Base-by-base conservation (phyloP, 2,888 invertebrate species). In the Phalangium opilio region DNA sequence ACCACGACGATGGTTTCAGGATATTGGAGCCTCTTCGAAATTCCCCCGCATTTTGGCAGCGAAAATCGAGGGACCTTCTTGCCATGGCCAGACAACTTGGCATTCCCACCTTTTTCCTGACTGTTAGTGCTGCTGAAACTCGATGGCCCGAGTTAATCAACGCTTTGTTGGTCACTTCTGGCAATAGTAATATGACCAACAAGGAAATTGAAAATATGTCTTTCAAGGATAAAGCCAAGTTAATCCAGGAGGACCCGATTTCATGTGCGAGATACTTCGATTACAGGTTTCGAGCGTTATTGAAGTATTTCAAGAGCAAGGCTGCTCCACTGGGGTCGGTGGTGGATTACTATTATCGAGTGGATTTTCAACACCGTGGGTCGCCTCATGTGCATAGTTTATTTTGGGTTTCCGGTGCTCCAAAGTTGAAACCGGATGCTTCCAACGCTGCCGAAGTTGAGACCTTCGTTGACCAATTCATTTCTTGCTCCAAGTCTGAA, bases 221-320 rank as follows among this genome's bases (percentile, higher is more conserved):
- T 27, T 27, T 27, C 27, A 27, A 27, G 8, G 27, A 27, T 8
- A 27, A 27, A 27, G 27, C 27, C 4, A 19, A 8, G 44, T 39
- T 48, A 4, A 52, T 59, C 3, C 50, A 48, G 8, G 41, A 51
- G 10, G 52, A 59, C 43, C 59, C 58, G 12, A 55, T 57, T 2
- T 59, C 54, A 8, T 55, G 54, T 38, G 54, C 57, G 7, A 18
- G 54, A 15, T 56, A 57, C 49, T 58, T 58, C 47, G 54, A 59
- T 38, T 42, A 55, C 34, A 42, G 56, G 41, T 46, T 55, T 19
- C 41, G 53, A 17, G 43, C 39, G 21, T 32, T 27, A 50, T 58
- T 43, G 12, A 48, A 51, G 12, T 17, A 39, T 1, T 21, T 48
- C 1, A n/a, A 15, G 15, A 15, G 39, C 39, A 2, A 11, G 3